Evolutionary conservation across 2,113 vertebrate species (phyloP).

Genomic region (Diphyllodes magnificus): DNA sequence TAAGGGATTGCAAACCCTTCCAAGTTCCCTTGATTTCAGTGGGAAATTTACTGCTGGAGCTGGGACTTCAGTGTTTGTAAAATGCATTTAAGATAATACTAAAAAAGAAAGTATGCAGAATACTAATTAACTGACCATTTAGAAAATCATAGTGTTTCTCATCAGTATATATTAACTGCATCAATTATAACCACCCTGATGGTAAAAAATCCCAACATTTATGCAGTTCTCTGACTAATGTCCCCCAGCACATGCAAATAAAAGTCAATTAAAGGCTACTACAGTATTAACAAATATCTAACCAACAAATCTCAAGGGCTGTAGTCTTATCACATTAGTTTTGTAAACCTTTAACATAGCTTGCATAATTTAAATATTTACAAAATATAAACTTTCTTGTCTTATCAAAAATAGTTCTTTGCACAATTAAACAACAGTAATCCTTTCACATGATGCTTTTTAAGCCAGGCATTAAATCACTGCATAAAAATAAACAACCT

Average conservation of each 20-base stretch:
- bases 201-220: background rate
- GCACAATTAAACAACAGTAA: conserved; percentile 54
- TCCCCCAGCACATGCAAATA: conserved; percentile 11
- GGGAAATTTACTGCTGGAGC: background rate
- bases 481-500: conserved; percentile 14
- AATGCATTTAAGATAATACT: background rate
- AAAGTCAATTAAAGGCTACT: background rate
- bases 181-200: conserved; percentile 12
- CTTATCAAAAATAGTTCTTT: conserved; percentile 71
- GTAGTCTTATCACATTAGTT: conserved; percentile 38
- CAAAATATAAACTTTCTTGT: conserved; percentile 74
- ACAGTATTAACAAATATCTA: conserved; percentile 18
- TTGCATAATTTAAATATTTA: conserved; percentile 84
- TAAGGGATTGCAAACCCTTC: background rate
- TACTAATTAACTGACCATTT: background rate
- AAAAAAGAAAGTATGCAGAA: background rate
- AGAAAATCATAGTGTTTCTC: conserved; percentile 7
- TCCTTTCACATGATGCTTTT: conserved; percentile 36
- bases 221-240: conserved; percentile 23
- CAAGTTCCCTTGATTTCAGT: background rate
- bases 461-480: conserved; percentile 35
- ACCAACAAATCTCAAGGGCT: conserved; percentile 10
- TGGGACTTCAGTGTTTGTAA: background rate
- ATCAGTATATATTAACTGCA: conserved; percentile 11
- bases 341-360: conserved; percentile 45